Conservation (phyloP, 2,113 vertebrate species). For the Pseudonaja textilis region DNA sequence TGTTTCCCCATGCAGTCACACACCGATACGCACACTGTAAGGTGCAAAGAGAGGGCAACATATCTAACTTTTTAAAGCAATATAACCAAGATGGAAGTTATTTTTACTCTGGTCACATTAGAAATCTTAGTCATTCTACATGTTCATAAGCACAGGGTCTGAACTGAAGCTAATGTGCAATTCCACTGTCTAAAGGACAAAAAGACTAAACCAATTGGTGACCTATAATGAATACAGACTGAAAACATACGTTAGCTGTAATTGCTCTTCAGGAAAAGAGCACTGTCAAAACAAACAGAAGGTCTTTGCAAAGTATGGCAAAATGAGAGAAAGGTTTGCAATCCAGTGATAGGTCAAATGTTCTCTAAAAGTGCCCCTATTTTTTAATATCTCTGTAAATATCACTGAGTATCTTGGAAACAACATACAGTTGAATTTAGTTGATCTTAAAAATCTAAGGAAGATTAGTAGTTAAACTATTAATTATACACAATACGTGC, state of each 20-base stretch:
- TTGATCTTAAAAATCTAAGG: not conserved
- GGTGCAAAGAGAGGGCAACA: not conserved
- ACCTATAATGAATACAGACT: not conserved
- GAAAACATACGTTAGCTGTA: not conserved
- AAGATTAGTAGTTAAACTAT: not conserved
- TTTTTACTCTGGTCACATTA: not conserved
- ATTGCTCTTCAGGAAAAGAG: not conserved
- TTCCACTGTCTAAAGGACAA: not conserved
- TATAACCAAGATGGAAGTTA: not conserved
- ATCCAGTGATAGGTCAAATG: not conserved
- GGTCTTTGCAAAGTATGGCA: not conserved
- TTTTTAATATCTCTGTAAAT: not conserved
- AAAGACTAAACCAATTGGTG: no score
- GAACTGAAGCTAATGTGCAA: not conserved
- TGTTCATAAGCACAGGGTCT: not conserved
- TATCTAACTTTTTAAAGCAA: not conserved
- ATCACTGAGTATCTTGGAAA: not conserved
- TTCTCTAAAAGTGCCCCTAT: not conserved
- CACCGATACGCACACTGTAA: not conserved
- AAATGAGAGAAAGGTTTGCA: not conserved
- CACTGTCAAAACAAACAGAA: not conserved
- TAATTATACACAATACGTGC: not conserved
- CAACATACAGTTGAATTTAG: not conserved
- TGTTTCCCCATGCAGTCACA: not conserved
- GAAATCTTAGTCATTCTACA: not conserved